These are phyloP conservation scores for Pterophyllum scalare DNA, from an alignment of 2,113 vertebrate species.

Conservation along the genomic window DNA sequence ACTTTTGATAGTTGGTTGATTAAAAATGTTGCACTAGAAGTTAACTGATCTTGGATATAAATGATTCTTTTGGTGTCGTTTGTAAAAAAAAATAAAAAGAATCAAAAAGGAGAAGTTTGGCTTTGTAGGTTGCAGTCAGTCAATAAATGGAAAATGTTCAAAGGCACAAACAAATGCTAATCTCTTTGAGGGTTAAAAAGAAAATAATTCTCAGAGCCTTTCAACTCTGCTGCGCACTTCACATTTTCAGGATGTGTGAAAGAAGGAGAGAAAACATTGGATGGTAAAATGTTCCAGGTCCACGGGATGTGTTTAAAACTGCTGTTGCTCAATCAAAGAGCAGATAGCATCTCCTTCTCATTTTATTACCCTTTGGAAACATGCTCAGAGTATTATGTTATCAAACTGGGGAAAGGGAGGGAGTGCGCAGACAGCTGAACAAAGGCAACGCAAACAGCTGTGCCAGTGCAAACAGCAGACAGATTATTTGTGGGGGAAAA, in stretches of 20 bases:
- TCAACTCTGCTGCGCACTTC: slow-evolving; percentile 34
- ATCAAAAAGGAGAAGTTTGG: neutral
- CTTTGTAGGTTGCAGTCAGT: neutral
- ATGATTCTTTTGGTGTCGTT: neutral
- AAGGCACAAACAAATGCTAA: slow-evolving; percentile 25
- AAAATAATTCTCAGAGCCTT: slow-evolving; percentile 40
- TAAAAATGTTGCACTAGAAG: neutral
- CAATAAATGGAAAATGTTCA: slow-evolving; percentile 39
- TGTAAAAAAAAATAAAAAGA: neutral
- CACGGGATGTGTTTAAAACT: slow-evolving; percentile 54
- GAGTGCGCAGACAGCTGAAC: slow-evolving; percentile 70
- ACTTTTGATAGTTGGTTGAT: too few species aligned
- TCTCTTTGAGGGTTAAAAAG: slow-evolving; percentile 34
- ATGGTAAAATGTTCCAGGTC: slow-evolving; percentile 50
- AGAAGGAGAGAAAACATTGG: slow-evolving; percentile 31
- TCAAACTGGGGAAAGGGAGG: slow-evolving; percentile 71
- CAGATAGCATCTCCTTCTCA: slow-evolving; percentile 58
- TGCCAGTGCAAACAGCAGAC: slow-evolving; percentile 78
- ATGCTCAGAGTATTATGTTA: slow-evolving; percentile 73
- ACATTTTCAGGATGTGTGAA: slow-evolving; percentile 45
- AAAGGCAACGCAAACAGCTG: slow-evolving; percentile 76
- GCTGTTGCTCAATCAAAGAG: slow-evolving; percentile 64
- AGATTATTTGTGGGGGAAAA: slow-evolving; percentile 70
- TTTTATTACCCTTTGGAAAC: slow-evolving; percentile 71
- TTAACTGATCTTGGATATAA: neutral